These are phyloP conservation scores for Brachyptera putata DNA, from an alignment of 2,888 invertebrate genomes.

Conservation along the genomic window DNA sequence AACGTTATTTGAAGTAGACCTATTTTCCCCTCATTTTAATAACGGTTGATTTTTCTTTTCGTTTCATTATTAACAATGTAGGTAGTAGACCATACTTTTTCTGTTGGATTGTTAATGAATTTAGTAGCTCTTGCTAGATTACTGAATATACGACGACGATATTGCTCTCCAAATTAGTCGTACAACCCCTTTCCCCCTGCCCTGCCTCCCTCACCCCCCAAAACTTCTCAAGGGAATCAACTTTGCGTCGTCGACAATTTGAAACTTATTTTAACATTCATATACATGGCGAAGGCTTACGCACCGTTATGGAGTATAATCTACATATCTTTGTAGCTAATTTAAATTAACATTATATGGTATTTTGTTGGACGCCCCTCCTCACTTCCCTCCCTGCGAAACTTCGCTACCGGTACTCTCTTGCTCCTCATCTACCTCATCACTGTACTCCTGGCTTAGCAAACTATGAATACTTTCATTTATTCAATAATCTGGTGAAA, in stretches of 20 bases:
- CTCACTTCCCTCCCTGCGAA: background rate
- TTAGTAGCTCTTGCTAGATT: constrained; percentile 31
- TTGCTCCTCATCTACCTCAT: no score
- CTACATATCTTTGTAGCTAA: constrained; percentile 33
- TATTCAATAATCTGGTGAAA: background rate
- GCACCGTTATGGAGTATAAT: constrained; percentile 31
- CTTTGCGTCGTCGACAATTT: constrained; percentile 52
- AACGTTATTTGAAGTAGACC: constrained; percentile 5
- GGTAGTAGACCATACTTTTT: constrained; percentile 28
- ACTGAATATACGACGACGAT: constrained; percentile 26
- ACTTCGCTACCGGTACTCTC: no score
- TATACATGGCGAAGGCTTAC: constrained; percentile 39
- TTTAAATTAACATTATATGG: constrained; percentile 33
- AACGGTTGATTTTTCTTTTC: constrained; percentile 8
- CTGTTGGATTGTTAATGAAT: constrained; percentile 32
- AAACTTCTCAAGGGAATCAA: constrained; percentile 44
- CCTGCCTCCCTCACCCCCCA: constrained; percentile 18
- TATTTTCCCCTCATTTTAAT: constrained; percentile 17
- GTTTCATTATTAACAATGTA: constrained; percentile 28
- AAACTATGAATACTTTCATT: background rate
- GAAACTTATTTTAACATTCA: constrained; percentile 55
- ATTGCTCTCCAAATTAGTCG: constrained; percentile 31
- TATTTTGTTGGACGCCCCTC: constrained; percentile 11
- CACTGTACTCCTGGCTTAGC: no score
- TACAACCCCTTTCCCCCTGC: constrained; percentile 16